Base-by-base conservation (phyloP, 1,140 invertebrate species). In the Varroa destructor region DNA sequence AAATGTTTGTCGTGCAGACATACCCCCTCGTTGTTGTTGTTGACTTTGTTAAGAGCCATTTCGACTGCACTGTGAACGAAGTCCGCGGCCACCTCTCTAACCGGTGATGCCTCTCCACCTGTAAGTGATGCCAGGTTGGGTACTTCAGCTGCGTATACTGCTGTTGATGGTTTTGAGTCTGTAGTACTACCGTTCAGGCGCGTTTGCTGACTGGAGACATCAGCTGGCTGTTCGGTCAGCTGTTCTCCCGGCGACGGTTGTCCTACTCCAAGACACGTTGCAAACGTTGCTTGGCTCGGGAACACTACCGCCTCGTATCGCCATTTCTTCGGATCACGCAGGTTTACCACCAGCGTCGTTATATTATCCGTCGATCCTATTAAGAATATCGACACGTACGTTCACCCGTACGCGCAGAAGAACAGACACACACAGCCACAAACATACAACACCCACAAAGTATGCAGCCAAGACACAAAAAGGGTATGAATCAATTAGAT, bases 1-100 rank as follows among this genome's bases (percentile, higher is more conserved):
- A 25, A 25, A 25, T 25, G 25, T 25, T 51, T 51, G 46, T 8
- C 8, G 46, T 5, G 3, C 8, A 8, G 46, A 51, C 46, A 51
- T 51, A 51, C 46, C 46, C 46, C 46, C 25, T 25, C 25, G 25
- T 25, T 25, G 46, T 51, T 51, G 46, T 51, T 46, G 36, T 67
- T 67, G 61, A 67, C 61, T 40, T 67, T 67, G 36, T 46, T 67
- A 37, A 67, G 61, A 36, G 61, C 61, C 61, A 67, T 67, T 67
- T 67, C 61, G 14, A 67, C 61, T 12, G 61, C 36, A 37, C 46
- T 46, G 61, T 46, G 40, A 36, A 67, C 61, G 61, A 67, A 67
- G 12, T 46, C 61, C 37, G 61, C 61, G 61, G 61, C 61, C 40
- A 67, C 61, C 46, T 67, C 61, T 37, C 61, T 67, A 40, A 67